Percentiles rank a stretch among this genome's conserved stretches.
Conservation (phyloP, 1,140 invertebrate genomes). For the Rhopalosiphum maidis region DNA sequence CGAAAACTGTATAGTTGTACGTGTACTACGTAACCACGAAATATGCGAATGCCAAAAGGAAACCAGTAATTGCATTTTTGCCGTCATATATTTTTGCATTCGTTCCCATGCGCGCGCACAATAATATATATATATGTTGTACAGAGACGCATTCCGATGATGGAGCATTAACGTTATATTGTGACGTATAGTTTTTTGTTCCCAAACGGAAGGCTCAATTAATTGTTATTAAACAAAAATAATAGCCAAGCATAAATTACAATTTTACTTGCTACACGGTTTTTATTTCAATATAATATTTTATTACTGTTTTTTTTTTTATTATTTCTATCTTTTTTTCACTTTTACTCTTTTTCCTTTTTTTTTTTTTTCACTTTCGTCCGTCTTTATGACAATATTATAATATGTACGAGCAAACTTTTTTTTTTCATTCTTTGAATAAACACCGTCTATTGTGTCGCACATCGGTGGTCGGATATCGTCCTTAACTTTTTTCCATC, state of each 20-base stretch:
- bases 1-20: neutral
- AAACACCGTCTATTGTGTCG: neutral
- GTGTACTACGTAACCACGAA: neutral
- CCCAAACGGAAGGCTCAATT: conserved; percentile 51
- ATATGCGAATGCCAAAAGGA: conserved; percentile 8
- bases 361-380: neutral
- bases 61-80: conserved; percentile 37
- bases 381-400: neutral
- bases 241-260: neutral
- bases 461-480: neutral
- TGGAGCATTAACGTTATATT: neutral
- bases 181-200: conserved; percentile 10
- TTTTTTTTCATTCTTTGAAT: neutral
- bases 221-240: conserved; percentile 29
- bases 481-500: neutral
- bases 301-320: neutral
- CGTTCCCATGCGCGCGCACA: neutral
- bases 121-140: neutral
- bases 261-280: neutral
- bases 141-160: conserved; percentile 37
- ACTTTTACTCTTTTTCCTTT: neutral
- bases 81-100: conserved; percentile 12
- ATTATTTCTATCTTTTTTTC: neutral
- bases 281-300: neutral
- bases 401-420: neutral